Evolutionary conservation across 2,888 invertebrate species (phyloP).

Genomic region (Petrolisthes cinctipes): DNA sequence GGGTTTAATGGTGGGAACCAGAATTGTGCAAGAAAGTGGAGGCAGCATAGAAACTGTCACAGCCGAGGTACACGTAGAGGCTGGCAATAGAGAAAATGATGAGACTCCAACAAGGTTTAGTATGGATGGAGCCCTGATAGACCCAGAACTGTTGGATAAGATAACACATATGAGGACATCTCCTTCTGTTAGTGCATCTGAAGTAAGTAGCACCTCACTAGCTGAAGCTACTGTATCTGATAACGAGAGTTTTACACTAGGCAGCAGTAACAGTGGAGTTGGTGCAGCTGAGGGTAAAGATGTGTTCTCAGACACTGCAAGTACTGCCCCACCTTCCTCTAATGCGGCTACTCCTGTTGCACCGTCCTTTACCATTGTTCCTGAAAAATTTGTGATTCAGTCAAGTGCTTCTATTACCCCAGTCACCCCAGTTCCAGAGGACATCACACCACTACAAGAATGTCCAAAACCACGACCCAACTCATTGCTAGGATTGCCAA

Average conservation of each 20-base stretch:
- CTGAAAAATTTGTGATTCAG: slow-evolving; percentile 20
- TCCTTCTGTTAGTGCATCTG: slow-evolving; percentile 59
- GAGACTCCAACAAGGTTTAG: slow-evolving; percentile 53
- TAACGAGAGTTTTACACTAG: slow-evolving; percentile 67
- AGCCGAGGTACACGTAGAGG: slow-evolving; percentile 48
- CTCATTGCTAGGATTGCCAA: slow-evolving; percentile 53
- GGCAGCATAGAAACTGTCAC: slow-evolving; percentile 49
- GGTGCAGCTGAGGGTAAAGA: slow-evolving; percentile 39
- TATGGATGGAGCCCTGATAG: slow-evolving; percentile 62
- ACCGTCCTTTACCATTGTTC: slow-evolving; percentile 42
- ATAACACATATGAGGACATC: slow-evolving; percentile 60
- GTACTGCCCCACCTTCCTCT: slow-evolving; percentile 33
- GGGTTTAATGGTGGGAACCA: background rate
- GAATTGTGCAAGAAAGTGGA: slow-evolving; percentile 18
- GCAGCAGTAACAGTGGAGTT: slow-evolving; percentile 49
- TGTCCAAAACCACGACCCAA: slow-evolving; percentile 50
- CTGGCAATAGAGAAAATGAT: slow-evolving; percentile 41
- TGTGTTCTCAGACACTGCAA: slow-evolving; percentile 34
- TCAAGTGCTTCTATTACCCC: slow-evolving; percentile 11
- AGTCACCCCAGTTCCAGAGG: slow-evolving; percentile 46
- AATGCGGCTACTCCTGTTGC: slow-evolving; percentile 26
- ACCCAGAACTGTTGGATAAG: slow-evolving; percentile 63
- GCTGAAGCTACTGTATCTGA: slow-evolving; percentile 68
- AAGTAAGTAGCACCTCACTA: slow-evolving; percentile 67
- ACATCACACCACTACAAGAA: slow-evolving; percentile 50